Conservation (phyloP, 2,888 invertebrate genomes). For the Vesta saturnalis region DNA sequence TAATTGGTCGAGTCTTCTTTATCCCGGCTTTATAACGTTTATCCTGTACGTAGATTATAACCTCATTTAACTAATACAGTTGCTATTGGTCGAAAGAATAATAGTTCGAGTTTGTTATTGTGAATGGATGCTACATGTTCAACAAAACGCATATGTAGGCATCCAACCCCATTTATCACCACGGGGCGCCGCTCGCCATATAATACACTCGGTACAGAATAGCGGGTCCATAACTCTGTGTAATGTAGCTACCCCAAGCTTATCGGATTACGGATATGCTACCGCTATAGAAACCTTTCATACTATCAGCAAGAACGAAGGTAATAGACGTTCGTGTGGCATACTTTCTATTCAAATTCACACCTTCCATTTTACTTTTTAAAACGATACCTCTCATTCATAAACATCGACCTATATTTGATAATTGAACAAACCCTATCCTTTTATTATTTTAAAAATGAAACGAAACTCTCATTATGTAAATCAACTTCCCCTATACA, state of each 20-base stretch:
- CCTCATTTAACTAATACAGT: neutral
- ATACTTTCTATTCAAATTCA: slow-evolving; percentile 21
- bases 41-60: slow-evolving; percentile 1
- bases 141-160: slow-evolving; percentile 24
- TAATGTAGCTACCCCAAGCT: slow-evolving; percentile 32
- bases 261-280: slow-evolving; percentile 37
- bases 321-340: slow-evolving; percentile 22
- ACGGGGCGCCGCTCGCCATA: slow-evolving; percentile 34
- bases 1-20: slow-evolving; percentile 20
- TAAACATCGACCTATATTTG: neutral
- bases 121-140: slow-evolving; percentile 21
- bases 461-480: neutral
- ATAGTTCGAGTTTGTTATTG: slow-evolving; percentile 13
- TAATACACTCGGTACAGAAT: slow-evolving; percentile 36
- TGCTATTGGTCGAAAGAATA: slow-evolving; percentile 1
- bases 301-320: slow-evolving; percentile 31
- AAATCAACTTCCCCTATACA: neutral
- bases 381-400: neutral
- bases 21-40: slow-evolving; percentile 19
- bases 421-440: neutral
- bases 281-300: slow-evolving; percentile 36
- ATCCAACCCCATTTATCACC: slow-evolving; percentile 38
- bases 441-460: no score
- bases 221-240: slow-evolving; percentile 35
- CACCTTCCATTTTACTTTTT: slow-evolving; percentile 7